phyloP scores from a whole-genome alignment of 2,113 vertebrate species.

The Chlamydotis undulata region DNA sequence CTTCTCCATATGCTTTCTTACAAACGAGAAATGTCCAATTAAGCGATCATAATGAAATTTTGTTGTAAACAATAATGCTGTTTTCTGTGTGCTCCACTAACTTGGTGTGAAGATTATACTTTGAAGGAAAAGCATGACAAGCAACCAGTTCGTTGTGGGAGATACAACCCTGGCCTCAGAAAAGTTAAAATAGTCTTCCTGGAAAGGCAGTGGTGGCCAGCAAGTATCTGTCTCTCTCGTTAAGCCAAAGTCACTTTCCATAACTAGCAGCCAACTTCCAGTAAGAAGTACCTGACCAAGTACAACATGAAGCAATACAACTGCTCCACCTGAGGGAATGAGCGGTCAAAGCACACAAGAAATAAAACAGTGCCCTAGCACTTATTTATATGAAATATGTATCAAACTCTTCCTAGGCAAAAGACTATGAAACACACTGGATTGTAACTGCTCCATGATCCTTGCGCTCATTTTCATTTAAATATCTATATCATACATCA shows the following conservation, averaged over 20 bases:
- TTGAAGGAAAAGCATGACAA: neutral
- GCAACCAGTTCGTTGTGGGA: neutral
- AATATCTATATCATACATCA: neutral
- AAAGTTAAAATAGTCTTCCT: neutral
- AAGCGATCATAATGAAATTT: neutral
- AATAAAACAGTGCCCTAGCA: neutral
- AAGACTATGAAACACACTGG: neutral
- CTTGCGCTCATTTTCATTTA: neutral
- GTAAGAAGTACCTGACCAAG: neutral
- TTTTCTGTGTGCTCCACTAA: neutral
- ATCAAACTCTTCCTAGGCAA: neutral
- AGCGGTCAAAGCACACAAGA: neutral
- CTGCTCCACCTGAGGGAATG: rapidly evolving
- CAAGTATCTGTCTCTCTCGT: neutral
- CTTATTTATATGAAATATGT: rapidly evolving
- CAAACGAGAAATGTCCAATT: rapidly evolving
- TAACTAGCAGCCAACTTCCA: neutral
- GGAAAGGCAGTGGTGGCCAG: neutral
- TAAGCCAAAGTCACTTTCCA: neutral
- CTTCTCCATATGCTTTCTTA: neutral
- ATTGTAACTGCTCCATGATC: neutral
- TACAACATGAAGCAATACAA: neutral
- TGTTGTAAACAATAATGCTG: neutral
- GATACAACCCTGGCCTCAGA: neutral
- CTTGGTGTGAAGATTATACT: neutral